Conservation (phyloP, 1,140 invertebrate genomes). For the Brachionus koreanus region DNA sequence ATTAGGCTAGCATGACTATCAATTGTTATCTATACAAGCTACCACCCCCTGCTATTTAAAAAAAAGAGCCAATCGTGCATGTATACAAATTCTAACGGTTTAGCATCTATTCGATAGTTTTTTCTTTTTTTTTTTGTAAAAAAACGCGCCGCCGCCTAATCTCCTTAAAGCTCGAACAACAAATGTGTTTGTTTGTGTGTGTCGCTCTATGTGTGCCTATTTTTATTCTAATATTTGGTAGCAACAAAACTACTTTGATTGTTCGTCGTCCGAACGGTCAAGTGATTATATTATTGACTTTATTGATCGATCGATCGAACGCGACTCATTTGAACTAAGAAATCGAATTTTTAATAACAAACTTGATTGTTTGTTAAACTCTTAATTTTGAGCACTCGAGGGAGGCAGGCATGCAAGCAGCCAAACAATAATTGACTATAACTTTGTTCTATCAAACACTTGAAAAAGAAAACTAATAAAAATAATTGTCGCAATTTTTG, state of each 20-base stretch:
- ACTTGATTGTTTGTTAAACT: constrained; percentile 3
- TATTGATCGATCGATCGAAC: neutral
- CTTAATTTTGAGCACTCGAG: neutral
- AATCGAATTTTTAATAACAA: constrained; percentile 19
- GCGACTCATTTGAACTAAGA: neutral
- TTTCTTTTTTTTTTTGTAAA: neutral
- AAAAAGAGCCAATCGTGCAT: neutral
- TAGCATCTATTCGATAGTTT: neutral
- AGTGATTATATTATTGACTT: neutral
- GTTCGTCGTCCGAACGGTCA: neutral
- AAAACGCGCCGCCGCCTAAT: neutral
- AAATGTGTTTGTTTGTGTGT: neutral
- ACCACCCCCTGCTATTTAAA: neutral
- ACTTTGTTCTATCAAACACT: neutral
- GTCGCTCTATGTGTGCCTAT: neutral
- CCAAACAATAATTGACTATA: neutral
- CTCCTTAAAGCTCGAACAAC: neutral
- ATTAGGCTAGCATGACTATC: constrained; percentile 16
- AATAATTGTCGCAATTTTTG: neutral
- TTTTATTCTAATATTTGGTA: neutral
- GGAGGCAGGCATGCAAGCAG: neutral
- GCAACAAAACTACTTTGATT: neutral
- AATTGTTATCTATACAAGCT: neutral
- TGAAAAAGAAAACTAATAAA: neutral
- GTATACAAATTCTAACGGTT: neutral